These are phyloP conservation scores for Merluccius polli DNA, from an alignment of 2,797 vertebrate genomes.

Conservation along the genomic window DNA sequence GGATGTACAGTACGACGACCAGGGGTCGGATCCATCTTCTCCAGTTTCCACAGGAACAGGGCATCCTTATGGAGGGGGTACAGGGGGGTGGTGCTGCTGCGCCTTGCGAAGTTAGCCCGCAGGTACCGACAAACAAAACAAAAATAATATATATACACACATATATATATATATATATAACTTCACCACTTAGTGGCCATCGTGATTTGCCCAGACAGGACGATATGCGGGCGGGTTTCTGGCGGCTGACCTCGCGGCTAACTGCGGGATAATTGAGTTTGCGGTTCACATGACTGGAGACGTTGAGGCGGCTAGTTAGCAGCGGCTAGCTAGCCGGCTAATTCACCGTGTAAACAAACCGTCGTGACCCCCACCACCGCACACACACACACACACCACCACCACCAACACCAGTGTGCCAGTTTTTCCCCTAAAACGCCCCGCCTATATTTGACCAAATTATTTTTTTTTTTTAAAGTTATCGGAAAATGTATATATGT, in stretches of 20 bases:
- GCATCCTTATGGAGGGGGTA: conserved; percentile 70
- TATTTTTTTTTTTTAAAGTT: too few species aligned
- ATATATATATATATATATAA: too few species aligned
- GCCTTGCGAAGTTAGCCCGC: conserved; percentile 5
- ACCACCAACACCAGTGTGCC: too few species aligned
- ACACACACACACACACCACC: too few species aligned
- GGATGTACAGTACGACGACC: conserved; percentile 83
- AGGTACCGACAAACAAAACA: neutral
- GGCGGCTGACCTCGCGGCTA: neutral
- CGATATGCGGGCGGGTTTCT: too few species aligned
- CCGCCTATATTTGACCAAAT: neutral
- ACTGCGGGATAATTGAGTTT: neutral
- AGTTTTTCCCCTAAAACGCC: neutral
- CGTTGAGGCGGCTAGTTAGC: conserved; percentile 10
- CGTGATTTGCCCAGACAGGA: neutral
- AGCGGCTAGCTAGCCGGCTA: conserved; percentile 56
- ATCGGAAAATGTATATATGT: neutral
- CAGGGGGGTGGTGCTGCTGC: neutral
- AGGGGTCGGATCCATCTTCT: conserved; percentile 93
- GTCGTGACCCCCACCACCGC: conserved; percentile 2
- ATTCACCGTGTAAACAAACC: conserved; percentile 65
- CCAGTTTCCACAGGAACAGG: conserved; percentile 94
- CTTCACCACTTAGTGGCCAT: neutral
- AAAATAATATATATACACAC: too few species aligned
- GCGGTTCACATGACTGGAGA: conserved; percentile 41